Conservation (phyloP, 1,140 invertebrate genomes). For the Gryllus bimaculatus region DNA sequence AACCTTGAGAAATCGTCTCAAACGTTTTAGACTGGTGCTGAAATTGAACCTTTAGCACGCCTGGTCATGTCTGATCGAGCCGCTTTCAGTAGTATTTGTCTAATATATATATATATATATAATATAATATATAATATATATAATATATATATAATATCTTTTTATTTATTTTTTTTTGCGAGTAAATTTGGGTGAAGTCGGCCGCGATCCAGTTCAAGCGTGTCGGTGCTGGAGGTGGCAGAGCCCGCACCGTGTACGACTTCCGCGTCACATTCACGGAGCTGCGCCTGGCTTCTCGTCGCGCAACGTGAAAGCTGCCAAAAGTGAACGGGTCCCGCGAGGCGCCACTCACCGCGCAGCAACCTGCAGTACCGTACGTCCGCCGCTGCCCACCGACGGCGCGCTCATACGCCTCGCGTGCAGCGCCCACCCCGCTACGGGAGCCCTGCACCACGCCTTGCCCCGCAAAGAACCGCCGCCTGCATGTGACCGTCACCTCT, state of each 20-base stretch:
- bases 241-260: slow-evolving; percentile 56
- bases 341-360: slow-evolving; percentile 47
- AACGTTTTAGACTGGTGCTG: too few relatives aligned
- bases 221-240: slow-evolving; percentile 51
- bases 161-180: too few relatives aligned
- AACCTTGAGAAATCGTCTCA: too few relatives aligned
- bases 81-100: too few relatives aligned
- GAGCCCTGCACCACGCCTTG: slow-evolving; percentile 30
- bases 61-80: too few relatives aligned
- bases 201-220: slow-evolving; percentile 49
- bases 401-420: slow-evolving; percentile 53
- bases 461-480: slow-evolving; percentile 22
- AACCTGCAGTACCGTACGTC: slow-evolving; percentile 60
- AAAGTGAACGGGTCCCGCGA: slow-evolving; percentile 57
- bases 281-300: slow-evolving; percentile 48
- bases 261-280: slow-evolving; percentile 78
- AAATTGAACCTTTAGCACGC: too few relatives aligned
- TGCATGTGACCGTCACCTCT: neutral
- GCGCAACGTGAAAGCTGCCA: slow-evolving; percentile 38
- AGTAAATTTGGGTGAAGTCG: too few relatives aligned
- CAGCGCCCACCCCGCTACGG: slow-evolving; percentile 33
- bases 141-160: too few relatives aligned
- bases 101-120: too few relatives aligned
- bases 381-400: slow-evolving; percentile 52
- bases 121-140: too few relatives aligned